Evolutionary conservation across 2,113 vertebrate species (phyloP).

Genomic region (Phainopepla nitens): DNA sequence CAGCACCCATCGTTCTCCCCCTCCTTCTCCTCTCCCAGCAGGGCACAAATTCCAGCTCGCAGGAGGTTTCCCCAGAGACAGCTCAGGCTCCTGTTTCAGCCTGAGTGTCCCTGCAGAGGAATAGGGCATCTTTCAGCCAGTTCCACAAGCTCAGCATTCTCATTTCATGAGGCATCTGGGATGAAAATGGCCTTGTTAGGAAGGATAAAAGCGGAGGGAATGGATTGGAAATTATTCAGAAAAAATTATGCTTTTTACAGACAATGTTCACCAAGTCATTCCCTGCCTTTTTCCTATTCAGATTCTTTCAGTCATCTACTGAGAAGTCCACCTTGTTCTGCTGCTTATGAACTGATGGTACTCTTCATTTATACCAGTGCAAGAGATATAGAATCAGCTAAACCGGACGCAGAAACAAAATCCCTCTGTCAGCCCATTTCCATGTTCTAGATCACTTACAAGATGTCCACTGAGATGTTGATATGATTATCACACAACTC

Average conservation of each 20-base stretch:
- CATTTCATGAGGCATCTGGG: no score
- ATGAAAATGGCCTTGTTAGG: no score
- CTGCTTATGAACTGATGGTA: neutral
- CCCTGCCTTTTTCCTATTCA: neutral
- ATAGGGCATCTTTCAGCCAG: no score
- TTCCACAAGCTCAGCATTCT: no score
- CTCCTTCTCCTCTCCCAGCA: no score
- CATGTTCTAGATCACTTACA: neutral
- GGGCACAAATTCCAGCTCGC: no score
- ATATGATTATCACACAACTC: neutral
- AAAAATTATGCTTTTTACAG: neutral
- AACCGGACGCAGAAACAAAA: neutral
- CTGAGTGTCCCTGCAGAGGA: no score
- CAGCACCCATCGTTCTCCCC: no score
- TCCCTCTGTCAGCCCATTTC: neutral
- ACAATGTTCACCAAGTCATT: no score
- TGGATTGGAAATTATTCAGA: neutral
- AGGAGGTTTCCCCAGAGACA: no score
- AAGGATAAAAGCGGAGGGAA: neutral
- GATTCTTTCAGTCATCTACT: neutral
- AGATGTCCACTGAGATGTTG: fast-evolving
- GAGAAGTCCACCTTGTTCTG: neutral
- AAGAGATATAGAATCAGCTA: neutral
- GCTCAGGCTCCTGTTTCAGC: no score
- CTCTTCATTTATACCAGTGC: neutral